Evolutionary conservation across 2,888 invertebrate genomes (phyloP), one percentile per base, ranked within the genome.

Genomic region (Aethes cnicana): DNA sequence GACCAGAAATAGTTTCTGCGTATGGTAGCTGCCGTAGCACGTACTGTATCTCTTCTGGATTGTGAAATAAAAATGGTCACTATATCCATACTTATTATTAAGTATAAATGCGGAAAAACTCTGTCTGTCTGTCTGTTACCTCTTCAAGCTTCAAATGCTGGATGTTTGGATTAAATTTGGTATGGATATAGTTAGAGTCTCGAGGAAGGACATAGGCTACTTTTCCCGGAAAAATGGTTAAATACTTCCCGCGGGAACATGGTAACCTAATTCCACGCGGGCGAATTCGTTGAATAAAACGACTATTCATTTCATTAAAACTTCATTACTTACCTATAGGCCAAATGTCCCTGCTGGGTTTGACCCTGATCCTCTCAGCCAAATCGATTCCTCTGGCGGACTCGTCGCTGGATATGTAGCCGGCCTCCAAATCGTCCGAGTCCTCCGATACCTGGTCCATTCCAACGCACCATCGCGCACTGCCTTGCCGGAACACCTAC

Each of bases 341-440:
- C 90, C 90, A 90, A 56, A 90, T 88, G 59, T 90, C 89, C 49
- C 74, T 78, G 9, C 89, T 84, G 21, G 86, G 87, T 54, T 88
- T 88, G 43, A 84, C 77, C 53, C 86, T 68, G 16, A 88, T 58
- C 37, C 86, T 66, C 54, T 85, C 88, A 1, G 77, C 82, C 59
- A 91, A 84, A 54, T 90, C 91, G 3, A 75, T 79, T 0, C 84
- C 87, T 26, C 86, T 84, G 0, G 77, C 85, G 0, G 88, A 88
- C 63, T 91, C 91, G 64, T 92, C 92, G 59, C 91, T 92, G 44
- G 91, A 91, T 53, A 90, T 90, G 64, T 87, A 90, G 2, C 76
- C 82, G 0, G 75, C 82, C 57, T 88, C 89, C 50, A 73, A 62
- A 52, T 87, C 87, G 47, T 87, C 85, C 3, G 82, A 79, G 49